These are phyloP conservation scores for Cheilosia variabilis DNA, from an alignment of 2,888 invertebrate genomes.

Conservation along the genomic window DNA sequence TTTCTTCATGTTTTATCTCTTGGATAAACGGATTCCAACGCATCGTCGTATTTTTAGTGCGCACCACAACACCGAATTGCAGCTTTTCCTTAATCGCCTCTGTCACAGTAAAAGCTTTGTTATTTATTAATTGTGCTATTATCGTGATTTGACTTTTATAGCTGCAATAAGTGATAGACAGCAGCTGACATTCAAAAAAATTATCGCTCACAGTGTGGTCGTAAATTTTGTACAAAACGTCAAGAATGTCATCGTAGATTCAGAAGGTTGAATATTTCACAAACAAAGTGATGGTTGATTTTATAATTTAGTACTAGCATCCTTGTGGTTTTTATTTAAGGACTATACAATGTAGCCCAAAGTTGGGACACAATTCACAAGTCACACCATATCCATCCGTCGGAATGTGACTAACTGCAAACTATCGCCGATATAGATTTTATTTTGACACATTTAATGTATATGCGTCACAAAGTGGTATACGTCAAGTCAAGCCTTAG, in stretches of 20 bases:
- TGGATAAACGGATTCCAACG: conserved; percentile 27
- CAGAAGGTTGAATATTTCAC: conserved; percentile 1
- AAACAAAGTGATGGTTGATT: not conserved
- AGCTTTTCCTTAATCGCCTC: conserved; percentile 53
- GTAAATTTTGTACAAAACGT: conserved; percentile 8
- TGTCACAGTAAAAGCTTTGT: conserved; percentile 68
- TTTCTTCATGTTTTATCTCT: conserved; percentile 15
- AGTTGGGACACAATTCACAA: too few relatives aligned
- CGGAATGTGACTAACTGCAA: not conserved
- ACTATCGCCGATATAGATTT: not conserved
- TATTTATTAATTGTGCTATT: conserved; percentile 61
- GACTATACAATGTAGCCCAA: not conserved
- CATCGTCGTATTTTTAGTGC: not conserved
- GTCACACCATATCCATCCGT: not conserved
- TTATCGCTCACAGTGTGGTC: conserved; percentile 38
- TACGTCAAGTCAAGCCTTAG: conserved; percentile 51
- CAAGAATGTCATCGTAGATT: not conserved
- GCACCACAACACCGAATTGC: conserved; percentile 6
- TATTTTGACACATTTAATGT: conserved; percentile 2
- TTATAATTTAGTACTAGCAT: not conserved
- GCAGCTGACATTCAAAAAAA: conserved; percentile 62
- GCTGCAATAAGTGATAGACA: conserved; percentile 67
- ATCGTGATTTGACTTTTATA: conserved; percentile 70
- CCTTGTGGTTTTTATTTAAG: not conserved
- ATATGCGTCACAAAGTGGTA: conserved; percentile 49